Evolutionary conservation across 35 echinoderm and acorn worm genomes (phyloP), one percentile per base, ranked within the genome.

Genomic region (Apostichopus californicus): DNA sequence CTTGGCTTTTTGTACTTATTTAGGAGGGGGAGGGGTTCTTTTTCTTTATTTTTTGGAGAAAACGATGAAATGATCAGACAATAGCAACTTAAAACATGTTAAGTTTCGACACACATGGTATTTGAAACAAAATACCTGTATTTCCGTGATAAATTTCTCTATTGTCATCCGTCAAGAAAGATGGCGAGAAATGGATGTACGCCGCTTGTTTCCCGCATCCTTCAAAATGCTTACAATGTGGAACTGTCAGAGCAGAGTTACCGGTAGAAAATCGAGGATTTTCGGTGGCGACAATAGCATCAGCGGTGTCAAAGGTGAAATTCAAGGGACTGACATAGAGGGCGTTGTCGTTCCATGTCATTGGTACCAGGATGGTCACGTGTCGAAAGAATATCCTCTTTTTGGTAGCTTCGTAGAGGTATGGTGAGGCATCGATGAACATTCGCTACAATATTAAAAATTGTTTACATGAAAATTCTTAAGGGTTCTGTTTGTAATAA

Each of bases 321-420:
- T 75, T 63, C 21, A 90, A 77, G 12, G 91, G 90, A 25, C 55
- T 26, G 1, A 52, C 14, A 54, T 95, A 95, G 82, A 78, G 83
- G 5, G 81, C 70, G 55, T 92, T 93, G 18, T 87, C 52, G 18
- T 78, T 60, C 95, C 95, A 96, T 18, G 70, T 86, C 15, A 66
- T 60, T 12, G 95, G 95, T 18, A 96, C 71, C 7, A 96, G 70
- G 59, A 96, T 92, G 17, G 95, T 96, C 8, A 96, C 80, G 20
- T 91, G 73, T 87, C 77, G 81, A 71, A 96, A 96, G 88, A 87
- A 96, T 14, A 91, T 70, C 6, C 92, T 56, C 21, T 91, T 90
- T 23, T 73, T 21, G 14, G 95, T 91, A 1, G 95, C 95, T n/a
- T 73, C 14, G 88, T 93, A 96, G 8, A 96, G 80, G 56, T 93